A percentile compares a stretch with the other conserved stretches of the same genome.
phyloP scores from a whole-genome alignment of 2,797 vertebrate genomes.

The Ibycter americanus region DNA sequence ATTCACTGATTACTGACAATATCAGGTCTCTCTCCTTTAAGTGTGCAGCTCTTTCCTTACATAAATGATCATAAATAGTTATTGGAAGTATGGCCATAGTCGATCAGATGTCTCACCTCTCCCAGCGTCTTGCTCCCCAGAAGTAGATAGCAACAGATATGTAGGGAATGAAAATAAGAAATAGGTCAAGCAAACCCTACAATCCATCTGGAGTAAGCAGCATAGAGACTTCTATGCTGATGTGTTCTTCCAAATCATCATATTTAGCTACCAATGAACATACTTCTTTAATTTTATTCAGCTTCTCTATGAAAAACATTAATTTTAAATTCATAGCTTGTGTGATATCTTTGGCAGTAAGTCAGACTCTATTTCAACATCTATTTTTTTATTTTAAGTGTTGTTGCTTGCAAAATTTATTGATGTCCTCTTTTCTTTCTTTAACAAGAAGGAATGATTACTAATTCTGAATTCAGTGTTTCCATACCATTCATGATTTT shows the following conservation, averaged over 20 bases:
- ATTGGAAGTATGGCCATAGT: background rate
- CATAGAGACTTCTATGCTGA: background rate
- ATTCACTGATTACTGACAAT: background rate
- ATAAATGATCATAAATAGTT: background rate
- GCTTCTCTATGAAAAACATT: background rate
- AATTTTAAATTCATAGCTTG: background rate
- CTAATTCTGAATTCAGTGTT: background rate
- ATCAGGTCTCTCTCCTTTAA: background rate
- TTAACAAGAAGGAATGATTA: background rate
- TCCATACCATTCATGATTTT: background rate
- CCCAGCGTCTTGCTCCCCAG: background rate
- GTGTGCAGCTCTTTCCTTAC: background rate
- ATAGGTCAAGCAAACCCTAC: background rate
- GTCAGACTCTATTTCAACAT: no score
- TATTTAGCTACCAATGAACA: background rate
- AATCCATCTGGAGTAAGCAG: background rate
- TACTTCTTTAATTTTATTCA: background rate
- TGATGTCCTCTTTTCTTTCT: background rate
- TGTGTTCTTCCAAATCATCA: background rate
- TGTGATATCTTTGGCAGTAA: background rate
- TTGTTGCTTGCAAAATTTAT: background rate
- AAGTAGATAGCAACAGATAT: background rate
- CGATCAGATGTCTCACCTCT: background rate
- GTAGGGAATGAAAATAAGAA: background rate
- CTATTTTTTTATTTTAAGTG: background rate